phyloP scores from a whole-genome alignment of 2,888 invertebrate species.

The Lagria hirta region DNA sequence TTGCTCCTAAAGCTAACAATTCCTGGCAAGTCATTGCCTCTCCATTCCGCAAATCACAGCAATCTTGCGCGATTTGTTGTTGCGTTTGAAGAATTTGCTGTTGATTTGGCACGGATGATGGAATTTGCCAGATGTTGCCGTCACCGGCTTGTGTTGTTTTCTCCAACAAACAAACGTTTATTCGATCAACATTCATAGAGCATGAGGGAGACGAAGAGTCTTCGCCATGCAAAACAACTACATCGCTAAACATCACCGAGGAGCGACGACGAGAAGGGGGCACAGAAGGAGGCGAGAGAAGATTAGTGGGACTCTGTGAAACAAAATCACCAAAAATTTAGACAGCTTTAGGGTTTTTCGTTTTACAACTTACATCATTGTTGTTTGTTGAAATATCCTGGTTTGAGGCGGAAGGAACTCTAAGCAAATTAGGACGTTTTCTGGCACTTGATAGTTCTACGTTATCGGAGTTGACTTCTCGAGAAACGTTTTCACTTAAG shows the following conservation, averaged over 20 bases:
- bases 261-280: conserved; percentile 73
- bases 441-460: conserved; percentile 48
- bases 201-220: conserved; percentile 42
- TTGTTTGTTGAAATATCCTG: conserved; percentile 57
- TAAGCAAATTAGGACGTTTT: conserved; percentile 60
- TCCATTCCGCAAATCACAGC: conserved; percentile 62
- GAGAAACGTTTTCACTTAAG: conserved; percentile 41
- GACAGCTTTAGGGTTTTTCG: background rate
- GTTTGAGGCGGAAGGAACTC: conserved; percentile 63
- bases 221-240: conserved; percentile 72
- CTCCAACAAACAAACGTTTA: conserved; percentile 77
- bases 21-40: conserved; percentile 84
- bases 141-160: conserved; percentile 88
- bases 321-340: too few relatives aligned
- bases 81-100: conserved; percentile 41
- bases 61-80: conserved; percentile 57
- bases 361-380: conserved; percentile 48
- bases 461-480: too few relatives aligned
- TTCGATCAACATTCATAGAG: conserved; percentile 55
- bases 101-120: conserved; percentile 45
- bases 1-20: conserved; percentile 86
- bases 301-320: conserved; percentile 66
- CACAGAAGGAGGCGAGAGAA: conserved; percentile 73
- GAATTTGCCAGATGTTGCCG: conserved; percentile 70
- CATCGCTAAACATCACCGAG: conserved; percentile 88